Evolutionary conservation across 1,140 invertebrate genomes (phyloP).

Genomic region (Muscidifurax raptorellus): DNA sequence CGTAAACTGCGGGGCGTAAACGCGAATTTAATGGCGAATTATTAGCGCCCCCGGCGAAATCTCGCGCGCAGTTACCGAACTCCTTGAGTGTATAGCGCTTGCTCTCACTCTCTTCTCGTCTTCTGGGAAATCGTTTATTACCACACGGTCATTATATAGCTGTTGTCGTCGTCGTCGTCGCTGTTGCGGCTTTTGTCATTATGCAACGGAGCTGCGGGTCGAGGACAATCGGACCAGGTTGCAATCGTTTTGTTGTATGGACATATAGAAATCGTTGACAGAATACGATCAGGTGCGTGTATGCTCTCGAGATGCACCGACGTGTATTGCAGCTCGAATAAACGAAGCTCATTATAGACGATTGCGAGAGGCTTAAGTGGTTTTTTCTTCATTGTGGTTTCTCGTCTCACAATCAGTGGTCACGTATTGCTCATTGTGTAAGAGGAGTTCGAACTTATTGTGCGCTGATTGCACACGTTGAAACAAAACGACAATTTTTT

Average conservation of each 20-base stretch:
- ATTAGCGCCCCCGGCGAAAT: background rate
- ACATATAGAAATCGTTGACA: too few species aligned
- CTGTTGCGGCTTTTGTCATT: slow-evolving; percentile 30
- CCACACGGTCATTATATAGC: background rate
- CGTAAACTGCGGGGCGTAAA: background rate
- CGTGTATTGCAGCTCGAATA: too few species aligned
- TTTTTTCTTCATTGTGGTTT: background rate
- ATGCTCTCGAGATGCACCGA: background rate
- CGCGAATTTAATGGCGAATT: slow-evolving; percentile 17
- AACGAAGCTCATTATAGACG: background rate
- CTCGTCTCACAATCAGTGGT: background rate
- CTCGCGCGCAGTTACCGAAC: background rate
- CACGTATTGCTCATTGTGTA: too few species aligned
- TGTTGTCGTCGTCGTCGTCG: slow-evolving; percentile 46
- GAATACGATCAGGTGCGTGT: too few species aligned
- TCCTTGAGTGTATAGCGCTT: background rate
- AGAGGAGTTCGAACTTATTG: too few species aligned
- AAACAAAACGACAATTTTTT: too few species aligned
- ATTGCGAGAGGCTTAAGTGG: background rate
- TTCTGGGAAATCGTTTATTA: slow-evolving; percentile 9
- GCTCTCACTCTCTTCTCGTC: background rate
- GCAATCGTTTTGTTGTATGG: too few species aligned
- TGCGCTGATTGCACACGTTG: too few species aligned
- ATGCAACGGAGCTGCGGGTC: slow-evolving; percentile 6
- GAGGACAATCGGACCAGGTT: background rate